Percentiles rank a stretch among this genome's conserved stretches.
phyloP scores from a whole-genome alignment of 2,888 invertebrate genomes.

The Schizotus pectinicornis region DNA sequence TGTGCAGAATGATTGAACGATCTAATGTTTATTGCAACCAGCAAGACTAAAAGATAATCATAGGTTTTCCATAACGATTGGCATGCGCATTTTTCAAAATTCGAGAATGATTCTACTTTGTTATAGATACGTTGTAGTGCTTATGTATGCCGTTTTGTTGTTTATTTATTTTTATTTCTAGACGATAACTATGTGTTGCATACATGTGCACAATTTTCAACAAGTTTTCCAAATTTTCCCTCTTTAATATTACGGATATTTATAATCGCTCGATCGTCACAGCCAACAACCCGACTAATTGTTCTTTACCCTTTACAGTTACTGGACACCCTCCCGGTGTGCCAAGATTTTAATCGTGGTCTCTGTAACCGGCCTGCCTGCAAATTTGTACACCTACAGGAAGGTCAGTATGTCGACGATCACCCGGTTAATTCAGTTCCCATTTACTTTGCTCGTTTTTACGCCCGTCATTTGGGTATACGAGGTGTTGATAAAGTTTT shows the following conservation, averaged over 20 bases:
- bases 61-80: conserved; percentile 36
- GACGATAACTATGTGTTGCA: conserved; percentile 36
- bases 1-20: conserved; percentile 56
- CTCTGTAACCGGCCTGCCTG: conserved; percentile 95
- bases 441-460: background rate
- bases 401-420: conserved; percentile 71
- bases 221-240: conserved; percentile 31
- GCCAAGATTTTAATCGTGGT: conserved; percentile 99
- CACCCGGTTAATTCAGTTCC: background rate
- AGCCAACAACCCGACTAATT: no score
- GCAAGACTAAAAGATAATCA: conserved; percentile 16
- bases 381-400: conserved; percentile 97
- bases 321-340: conserved; percentile 99
- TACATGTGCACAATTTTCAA: conserved; percentile 47
- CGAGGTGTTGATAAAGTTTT: no score
- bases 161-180: conserved; percentile 15
- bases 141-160: conserved; percentile 51
- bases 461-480: no score
- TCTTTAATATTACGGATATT: conserved; percentile 41
- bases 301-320: conserved; percentile 73
- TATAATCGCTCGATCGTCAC: no score
- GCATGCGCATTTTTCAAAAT: conserved; percentile 51
- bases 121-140: conserved; percentile 46
- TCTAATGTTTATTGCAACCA: conserved; percentile 36
- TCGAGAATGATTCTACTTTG: conserved; percentile 36